Base-by-base conservation (phyloP, 2,888 invertebrate genomes). In the Gibbula magus region DNA sequence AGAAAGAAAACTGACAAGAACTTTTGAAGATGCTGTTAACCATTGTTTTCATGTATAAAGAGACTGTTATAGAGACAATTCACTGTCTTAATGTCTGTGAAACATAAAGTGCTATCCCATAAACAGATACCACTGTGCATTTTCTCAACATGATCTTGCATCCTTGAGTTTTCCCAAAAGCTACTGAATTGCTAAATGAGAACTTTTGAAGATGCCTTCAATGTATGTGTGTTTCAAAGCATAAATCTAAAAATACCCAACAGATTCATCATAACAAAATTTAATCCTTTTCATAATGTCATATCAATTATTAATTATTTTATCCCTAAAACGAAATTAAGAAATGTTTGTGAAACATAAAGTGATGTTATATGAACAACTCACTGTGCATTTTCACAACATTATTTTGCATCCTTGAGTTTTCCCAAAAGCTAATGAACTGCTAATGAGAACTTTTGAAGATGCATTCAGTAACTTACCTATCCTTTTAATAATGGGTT, bases 191-290 rank as follows among this genome's bases (percentile, higher is more conserved):
- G 67, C 32, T 67, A 16, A n/a, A 32, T 5, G 29, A 29, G 67
- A 67, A 67, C 25, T 67, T 67, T 67, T 29, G 18, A 32, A 8
- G 29, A 67, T 67, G 67, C 67, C 3, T 67, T 45, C 7, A 35
- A 35, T n/a, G n/a, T n/a, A n/a, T n/a, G n/a, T n/a, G n/a, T n/a
- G n/a, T n/a, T n/a, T n/a, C n/a, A 35, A 35, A 35, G 3, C 7
- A 5, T 35, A 35, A 35, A 35, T 5, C 35, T 5, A 35, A 35
- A 35, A 35, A 3, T 7, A 3, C 35, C 35, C 7, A 35, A 35
- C 3, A 3, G 35, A 35, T 5, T 98, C 97, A 92, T n/a, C n/a
- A n/a, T n/a, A n/a, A n/a, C n/a, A 98, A 99, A 78, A 35, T 5
- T 35, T 35, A 35, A 35, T 3, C 7, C 3, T 35, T 35, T 35